Evolutionary conservation across 2,113 vertebrate species (phyloP), one percentile per base, ranked within the genome.

Genomic region (Callopanchax toddi): DNA sequence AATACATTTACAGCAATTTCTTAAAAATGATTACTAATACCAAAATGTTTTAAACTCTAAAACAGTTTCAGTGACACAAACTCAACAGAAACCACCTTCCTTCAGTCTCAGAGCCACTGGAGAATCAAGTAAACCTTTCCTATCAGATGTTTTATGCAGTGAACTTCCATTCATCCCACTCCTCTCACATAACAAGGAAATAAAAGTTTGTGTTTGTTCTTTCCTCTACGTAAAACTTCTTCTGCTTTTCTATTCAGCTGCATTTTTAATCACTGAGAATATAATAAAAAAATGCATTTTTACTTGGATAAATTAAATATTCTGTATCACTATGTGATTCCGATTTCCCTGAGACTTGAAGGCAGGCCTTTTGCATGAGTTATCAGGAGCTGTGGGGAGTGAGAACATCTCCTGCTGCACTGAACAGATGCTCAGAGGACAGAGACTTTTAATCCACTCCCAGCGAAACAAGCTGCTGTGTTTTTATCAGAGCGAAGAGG

Each of bases 351-450:
- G 49, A 52, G 56, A 76, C 67, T 36, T 68, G 44, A 71, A 78
- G 62, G 51, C 15, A 61, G 16, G 12, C 26, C 11, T 20, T 63
- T 45, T 71, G 34, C 58, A 52, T 56, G 65, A 66, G 63, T 48
- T 43, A 52, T 59, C 26, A 53, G 51, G 23, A 64, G 73, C 58
- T 71, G 67, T 53, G 51, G 37, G 43, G 49, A 78, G 29, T 74
- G 32, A 20, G 26, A 71, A 46, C 45, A 74, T 60, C 56, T 77
- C 66, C 60, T 53, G 73, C 72, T 66, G 68, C 63, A 74, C 49
- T n/a, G 46, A 83, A 67, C 67, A 76, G 67, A 79, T 79, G 72
- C 73, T 85, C 59, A 59, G 62, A 83, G 68, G 76, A 83, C 60
- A 57, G 53, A 39, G 49, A 77, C 71, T 81, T 58, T 67, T 61